These are phyloP conservation scores for Hemaris fuciformis DNA, from an alignment of 2,888 invertebrate genomes.

Conservation along the genomic window DNA sequence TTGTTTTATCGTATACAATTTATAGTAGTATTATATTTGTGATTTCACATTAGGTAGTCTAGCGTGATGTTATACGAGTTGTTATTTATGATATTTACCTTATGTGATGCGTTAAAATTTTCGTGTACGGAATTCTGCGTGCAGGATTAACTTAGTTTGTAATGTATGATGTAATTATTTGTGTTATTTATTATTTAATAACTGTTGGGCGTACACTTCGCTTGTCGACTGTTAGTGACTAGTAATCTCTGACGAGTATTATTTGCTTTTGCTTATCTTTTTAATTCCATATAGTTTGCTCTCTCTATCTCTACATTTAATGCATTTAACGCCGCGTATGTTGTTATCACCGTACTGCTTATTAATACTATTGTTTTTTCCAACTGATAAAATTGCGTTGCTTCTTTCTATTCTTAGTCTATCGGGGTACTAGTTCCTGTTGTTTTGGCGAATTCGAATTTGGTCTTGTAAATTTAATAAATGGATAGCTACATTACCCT, in stretches of 20 bases:
- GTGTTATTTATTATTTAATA: constrained; percentile 20
- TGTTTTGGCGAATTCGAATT: constrained; percentile 32
- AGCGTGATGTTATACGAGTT: constrained; percentile 6
- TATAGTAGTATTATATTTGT: constrained; percentile 19
- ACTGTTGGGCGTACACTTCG: constrained; percentile 6
- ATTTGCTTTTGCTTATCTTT: constrained; percentile 20
- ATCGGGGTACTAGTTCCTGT: constrained; percentile 44
- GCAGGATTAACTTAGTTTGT: constrained; percentile 9
- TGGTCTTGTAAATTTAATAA: constrained; percentile 30
- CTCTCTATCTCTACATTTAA: constrained; percentile 28
- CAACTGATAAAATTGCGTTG: constrained; percentile 18
- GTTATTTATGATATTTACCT: constrained; percentile 19
- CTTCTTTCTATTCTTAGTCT: constrained; percentile 26
- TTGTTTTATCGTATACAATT: constrained; percentile 12
- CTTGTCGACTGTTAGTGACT: neutral
- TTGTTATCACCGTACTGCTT: no score
- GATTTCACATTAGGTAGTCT: constrained; percentile 17
- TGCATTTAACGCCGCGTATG: constrained; percentile 32
- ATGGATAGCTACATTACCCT: constrained; percentile 13
- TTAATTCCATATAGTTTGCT: constrained; percentile 22
- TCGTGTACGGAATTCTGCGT: constrained; percentile 5
- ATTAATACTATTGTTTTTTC: neutral
- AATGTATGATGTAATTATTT: constrained; percentile 36
- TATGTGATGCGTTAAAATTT: constrained; percentile 16
- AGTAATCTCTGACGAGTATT: constrained; percentile 15